Evolutionary conservation across 1,140 invertebrate genomes (phyloP), one percentile per base, ranked within the genome.

Genomic region (Anastrepha ludens): DNA sequence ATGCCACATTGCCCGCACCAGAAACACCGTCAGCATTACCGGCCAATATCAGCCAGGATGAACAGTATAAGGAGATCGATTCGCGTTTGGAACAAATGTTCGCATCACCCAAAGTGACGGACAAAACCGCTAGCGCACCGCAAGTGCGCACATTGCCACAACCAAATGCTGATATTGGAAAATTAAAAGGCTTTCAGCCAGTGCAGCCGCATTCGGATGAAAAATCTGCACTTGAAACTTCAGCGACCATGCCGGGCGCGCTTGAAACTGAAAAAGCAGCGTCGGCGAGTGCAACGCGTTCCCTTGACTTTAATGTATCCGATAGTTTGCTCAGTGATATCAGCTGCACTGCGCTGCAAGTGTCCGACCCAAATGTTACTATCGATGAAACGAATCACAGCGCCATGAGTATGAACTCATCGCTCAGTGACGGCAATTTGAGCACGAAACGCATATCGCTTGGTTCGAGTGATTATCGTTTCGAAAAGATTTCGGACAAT

Each of bases 381-480:
- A 85, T 81, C 39, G 17, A 55, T 9, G 87, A 65, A 67, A 87
- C 55, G n/a, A 17, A 87, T 59, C 59, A 64, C 7, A 87, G 74
- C 47, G 58, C 55, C 6, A 11, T 64, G 29, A 85, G 65, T 87
- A 58, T 50, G 8, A 85, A 20, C 17, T 13, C 78, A 5, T 59
- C 58, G 11, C 39, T 55, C 13, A 85, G 44, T 44, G 78, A 88
- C 70, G 29, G 74, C 50, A 87, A 59, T 85, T 86, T 59, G 47
- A 86, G 91, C 4, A 91, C 89, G n/a, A 92, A 92, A 60, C 91
- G 90, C 15, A 90, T 91, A n/a, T 91, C 91, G 0, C 74, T 92
- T 8, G 92, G 92, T n/a, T 74, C 90, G 7, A 91, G 89, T 7
- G 90, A 92, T 60, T 92, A 92, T 88, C 90, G 90, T 78, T 92